These are phyloP conservation scores for Pseudochaenichthys georgianus DNA, from an alignment of 2,797 vertebrate genomes.

Conservation along the genomic window DNA sequence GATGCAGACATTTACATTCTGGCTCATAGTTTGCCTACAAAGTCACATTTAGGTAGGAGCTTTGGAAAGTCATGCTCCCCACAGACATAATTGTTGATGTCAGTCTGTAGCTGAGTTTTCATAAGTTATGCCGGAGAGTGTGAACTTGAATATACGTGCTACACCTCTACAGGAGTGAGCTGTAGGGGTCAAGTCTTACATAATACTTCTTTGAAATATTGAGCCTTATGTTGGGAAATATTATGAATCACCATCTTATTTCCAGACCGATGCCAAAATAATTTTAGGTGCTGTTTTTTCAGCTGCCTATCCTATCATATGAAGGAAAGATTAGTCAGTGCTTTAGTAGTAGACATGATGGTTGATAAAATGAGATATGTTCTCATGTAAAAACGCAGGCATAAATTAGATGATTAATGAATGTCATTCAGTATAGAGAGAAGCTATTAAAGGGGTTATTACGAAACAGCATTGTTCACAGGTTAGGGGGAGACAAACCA, in stretches of 20 bases:
- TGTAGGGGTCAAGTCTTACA: conserved; percentile 52
- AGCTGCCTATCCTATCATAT: too few relatives aligned
- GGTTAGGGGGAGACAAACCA: too few relatives aligned
- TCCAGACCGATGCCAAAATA: conserved; percentile 9
- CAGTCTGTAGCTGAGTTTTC: conserved; percentile 30
- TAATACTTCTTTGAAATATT: conserved; percentile 45
- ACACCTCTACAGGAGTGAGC: conserved; percentile 42
- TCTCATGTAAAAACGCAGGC: too few relatives aligned
- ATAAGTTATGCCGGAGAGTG: conserved; percentile 19
- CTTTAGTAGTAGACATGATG: too few relatives aligned
- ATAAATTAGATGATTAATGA: too few relatives aligned
- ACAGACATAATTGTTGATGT: neutral
- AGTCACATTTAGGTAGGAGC: conserved; percentile 24
- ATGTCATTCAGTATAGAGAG: too few relatives aligned
- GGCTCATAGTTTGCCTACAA: conserved; percentile 27
- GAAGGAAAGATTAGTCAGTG: too few relatives aligned
- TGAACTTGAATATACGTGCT: conserved; percentile 32
- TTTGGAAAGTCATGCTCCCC: conserved; percentile 3
- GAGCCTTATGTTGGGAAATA: conserved; percentile 22
- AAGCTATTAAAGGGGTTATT: too few relatives aligned
- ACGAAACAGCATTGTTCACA: too few relatives aligned
- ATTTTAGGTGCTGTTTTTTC: neutral
- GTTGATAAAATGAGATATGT: too few relatives aligned
- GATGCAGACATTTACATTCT: neutral
- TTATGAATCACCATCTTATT: conserved; percentile 36